A percentile compares a stretch with the other conserved stretches of the same genome.
These are phyloP conservation scores for Alexandromys oeconomus DNA, from an alignment of 2,797 vertebrate species.

Conservation along the genomic window DNA sequence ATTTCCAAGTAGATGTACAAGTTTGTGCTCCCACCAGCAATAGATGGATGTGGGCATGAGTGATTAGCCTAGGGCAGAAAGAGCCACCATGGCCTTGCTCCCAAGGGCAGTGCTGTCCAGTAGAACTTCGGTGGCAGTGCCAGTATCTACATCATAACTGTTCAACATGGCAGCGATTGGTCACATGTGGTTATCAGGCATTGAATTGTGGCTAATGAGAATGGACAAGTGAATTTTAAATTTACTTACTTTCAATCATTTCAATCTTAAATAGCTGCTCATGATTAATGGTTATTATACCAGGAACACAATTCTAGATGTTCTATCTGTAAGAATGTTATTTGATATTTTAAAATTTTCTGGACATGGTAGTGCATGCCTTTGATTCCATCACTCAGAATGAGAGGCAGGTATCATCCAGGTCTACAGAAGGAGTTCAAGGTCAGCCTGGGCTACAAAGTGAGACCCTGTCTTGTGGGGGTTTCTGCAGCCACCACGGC, in stretches of 20 bases:
- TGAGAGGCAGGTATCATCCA: not conserved
- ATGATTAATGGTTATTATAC: not conserved
- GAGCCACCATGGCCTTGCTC: not conserved
- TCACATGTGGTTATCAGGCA: not conserved
- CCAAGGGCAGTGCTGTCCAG: not conserved
- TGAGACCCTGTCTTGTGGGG: not conserved
- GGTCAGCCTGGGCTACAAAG: not conserved
- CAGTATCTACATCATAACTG: not conserved
- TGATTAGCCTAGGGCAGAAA: not conserved
- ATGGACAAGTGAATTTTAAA: not conserved
- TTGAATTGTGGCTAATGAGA: not conserved
- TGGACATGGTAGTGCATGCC: not conserved
- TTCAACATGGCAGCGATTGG: not conserved
- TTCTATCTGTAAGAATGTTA: not conserved
- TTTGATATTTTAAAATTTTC: not conserved
- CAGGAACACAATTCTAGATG: not conserved
- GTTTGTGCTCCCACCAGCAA: not conserved
- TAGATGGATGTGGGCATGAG: not conserved
- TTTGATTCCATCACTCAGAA: not conserved
- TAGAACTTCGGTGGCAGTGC: not conserved
- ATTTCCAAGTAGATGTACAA: not conserved
- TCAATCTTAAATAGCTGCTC: not conserved
- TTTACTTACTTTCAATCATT: not conserved
- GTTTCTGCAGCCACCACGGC: not conserved
- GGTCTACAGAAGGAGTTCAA: not conserved